These are phyloP conservation scores for Poecile montanus DNA, from an alignment of 2,797 vertebrate genomes.

Conservation along the genomic window DNA sequence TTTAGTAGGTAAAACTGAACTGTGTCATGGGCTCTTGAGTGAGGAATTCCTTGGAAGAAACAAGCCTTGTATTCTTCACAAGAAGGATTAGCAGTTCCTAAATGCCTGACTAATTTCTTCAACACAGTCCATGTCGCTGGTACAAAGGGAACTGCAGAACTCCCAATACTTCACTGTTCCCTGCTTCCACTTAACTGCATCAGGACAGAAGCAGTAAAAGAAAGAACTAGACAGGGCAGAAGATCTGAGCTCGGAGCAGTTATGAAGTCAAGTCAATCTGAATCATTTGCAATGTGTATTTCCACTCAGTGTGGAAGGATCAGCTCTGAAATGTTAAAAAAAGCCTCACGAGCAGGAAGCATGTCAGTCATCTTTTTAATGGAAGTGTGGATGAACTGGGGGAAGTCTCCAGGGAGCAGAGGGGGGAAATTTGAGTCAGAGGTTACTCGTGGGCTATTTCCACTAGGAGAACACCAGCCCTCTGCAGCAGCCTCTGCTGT, in stretches of 20 bases:
- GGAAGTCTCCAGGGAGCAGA: neutral
- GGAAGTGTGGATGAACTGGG: neutral
- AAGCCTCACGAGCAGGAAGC: neutral
- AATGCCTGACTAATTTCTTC: slow-evolving; percentile 56
- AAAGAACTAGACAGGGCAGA: neutral
- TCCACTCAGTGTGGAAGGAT: neutral
- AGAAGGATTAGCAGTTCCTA: slow-evolving; percentile 40
- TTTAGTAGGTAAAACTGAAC: neutral
- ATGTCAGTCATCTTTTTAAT: neutral
- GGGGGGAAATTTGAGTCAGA: neutral
- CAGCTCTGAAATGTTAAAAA: neutral
- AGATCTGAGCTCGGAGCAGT: neutral
- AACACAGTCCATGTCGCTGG: neutral
- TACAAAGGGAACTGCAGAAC: neutral
- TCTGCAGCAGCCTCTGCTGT: neutral
- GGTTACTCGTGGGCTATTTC: neutral
- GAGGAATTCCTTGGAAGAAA: slow-evolving; percentile 34
- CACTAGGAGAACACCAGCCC: neutral
- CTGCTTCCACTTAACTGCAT: slow-evolving; percentile 2
- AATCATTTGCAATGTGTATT: neutral
- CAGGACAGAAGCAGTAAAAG: neutral
- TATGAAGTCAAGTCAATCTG: neutral
- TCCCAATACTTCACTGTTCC: neutral
- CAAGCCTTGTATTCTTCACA: slow-evolving; percentile 32
- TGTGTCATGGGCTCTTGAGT: neutral